These are phyloP conservation scores for Chiroxiphia lanceolata DNA, from an alignment of 2,797 vertebrate species.

Conservation along the genomic window DNA sequence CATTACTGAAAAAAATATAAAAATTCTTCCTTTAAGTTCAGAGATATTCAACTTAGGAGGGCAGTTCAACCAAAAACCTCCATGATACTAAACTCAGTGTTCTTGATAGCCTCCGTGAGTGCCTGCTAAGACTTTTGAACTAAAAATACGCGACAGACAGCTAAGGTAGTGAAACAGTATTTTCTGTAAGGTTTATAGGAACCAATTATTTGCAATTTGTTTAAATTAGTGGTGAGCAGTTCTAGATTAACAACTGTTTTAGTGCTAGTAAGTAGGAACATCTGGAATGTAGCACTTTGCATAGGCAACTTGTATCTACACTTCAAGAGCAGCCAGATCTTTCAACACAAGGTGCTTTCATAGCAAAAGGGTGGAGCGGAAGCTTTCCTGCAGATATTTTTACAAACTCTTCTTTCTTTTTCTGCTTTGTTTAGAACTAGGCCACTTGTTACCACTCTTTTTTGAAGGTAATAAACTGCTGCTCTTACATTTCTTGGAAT, in stretches of 20 bases:
- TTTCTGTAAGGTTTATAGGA: slow-evolving; percentile 12
- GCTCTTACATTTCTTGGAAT: neutral
- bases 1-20: neutral
- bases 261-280: neutral
- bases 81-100: neutral
- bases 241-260: slow-evolving; percentile 1
- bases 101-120: neutral
- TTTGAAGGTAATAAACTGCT: neutral
- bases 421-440: neutral
- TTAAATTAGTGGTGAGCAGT: slow-evolving; percentile 20
- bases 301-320: accelerated
- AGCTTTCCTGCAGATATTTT: neutral
- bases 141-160: neutral
- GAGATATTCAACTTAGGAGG: neutral
- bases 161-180: neutral
- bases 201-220: neutral
- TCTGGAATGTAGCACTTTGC: neutral
- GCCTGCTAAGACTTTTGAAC: neutral
- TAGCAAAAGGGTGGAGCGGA: neutral
- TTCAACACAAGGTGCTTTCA: neutral
- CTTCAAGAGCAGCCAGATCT: neutral
- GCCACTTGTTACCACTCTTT: neutral
- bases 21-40: neutral
- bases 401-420: neutral
- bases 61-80: neutral